Evolutionary conservation across 2,888 invertebrate species (phyloP).

Genomic region (Zootermopsis nevadensis): DNA sequence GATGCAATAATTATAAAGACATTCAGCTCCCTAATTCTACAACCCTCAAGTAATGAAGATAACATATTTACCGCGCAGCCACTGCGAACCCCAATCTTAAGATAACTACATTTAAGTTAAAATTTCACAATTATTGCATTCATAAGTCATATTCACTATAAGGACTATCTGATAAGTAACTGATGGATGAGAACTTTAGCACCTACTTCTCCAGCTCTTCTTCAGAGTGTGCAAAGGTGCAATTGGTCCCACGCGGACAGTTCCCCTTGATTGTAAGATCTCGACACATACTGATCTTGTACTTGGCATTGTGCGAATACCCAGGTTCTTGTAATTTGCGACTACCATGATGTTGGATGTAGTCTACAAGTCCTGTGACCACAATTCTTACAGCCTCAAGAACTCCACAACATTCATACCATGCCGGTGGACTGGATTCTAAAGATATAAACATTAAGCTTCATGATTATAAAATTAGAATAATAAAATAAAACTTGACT

Average conservation of each 20-base stretch:
- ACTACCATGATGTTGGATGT: constrained; percentile 79
- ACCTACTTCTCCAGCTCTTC: constrained; percentile 86
- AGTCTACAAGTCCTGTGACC: constrained; percentile 81
- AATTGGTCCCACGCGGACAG: constrained; percentile 88
- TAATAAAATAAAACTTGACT: too few species aligned
- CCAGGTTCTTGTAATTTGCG: constrained; percentile 68
- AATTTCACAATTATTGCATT: too few species aligned
- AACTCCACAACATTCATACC: constrained; percentile 75
- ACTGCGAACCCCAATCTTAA: too few species aligned
- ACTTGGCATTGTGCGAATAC: constrained; percentile 71
- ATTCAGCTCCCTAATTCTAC: too few species aligned
- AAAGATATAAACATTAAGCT: constrained; percentile 52
- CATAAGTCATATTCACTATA: too few species aligned
- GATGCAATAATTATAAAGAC: background rate
- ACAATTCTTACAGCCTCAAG: constrained; percentile 77
- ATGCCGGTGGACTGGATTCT: constrained; percentile 72
- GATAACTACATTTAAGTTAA: too few species aligned
- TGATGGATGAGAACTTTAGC: background rate
- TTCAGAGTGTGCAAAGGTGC: constrained; percentile 93
- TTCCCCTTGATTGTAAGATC: constrained; percentile 82
- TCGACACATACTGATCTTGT: constrained; percentile 92
- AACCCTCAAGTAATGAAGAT: too few species aligned
- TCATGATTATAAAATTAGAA: too few species aligned
- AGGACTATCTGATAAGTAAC: too few species aligned
- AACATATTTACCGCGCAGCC: too few species aligned